These are phyloP conservation scores for Acropternis orthonyx DNA, from an alignment of 2,797 vertebrate genomes.

Conservation along the genomic window DNA sequence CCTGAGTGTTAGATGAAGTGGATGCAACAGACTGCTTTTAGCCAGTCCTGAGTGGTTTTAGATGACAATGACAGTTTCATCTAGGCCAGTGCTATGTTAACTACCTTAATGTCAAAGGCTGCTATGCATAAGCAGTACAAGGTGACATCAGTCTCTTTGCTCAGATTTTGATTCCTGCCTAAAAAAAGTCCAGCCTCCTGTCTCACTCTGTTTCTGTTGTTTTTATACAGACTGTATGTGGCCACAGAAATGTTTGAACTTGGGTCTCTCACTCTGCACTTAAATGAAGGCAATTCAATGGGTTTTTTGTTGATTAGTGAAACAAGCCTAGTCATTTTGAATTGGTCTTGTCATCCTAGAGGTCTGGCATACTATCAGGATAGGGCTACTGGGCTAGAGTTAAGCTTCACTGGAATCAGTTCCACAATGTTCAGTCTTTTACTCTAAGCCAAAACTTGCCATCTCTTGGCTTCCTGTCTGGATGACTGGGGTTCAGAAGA, in stretches of 20 bases:
- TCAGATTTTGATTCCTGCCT: not conserved
- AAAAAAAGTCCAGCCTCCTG: not conserved
- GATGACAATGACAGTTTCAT: not conserved
- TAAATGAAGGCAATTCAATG: not conserved
- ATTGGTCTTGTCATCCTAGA: not conserved
- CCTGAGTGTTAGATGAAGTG: not conserved
- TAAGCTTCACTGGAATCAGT: not conserved
- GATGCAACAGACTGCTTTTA: not conserved
- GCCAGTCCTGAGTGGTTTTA: not conserved
- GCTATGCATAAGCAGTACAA: not conserved
- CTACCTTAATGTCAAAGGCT: not conserved
- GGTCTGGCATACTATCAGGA: not conserved
- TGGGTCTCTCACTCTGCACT: not conserved
- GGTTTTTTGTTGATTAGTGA: fast-evolving
- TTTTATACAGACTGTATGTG: not conserved
- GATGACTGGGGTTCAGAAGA: not conserved
- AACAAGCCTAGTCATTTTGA: not conserved
- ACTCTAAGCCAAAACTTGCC: not conserved
- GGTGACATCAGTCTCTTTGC: not conserved
- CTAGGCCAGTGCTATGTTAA: not conserved
- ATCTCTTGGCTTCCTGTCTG: not conserved
- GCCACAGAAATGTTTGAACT: not conserved
- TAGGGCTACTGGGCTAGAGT: not conserved
- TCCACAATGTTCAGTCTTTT: not conserved
- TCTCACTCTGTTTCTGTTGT: not conserved